Base-by-base conservation (phyloP, 2,888 invertebrate species). In the Osedax frankpressi region DNA sequence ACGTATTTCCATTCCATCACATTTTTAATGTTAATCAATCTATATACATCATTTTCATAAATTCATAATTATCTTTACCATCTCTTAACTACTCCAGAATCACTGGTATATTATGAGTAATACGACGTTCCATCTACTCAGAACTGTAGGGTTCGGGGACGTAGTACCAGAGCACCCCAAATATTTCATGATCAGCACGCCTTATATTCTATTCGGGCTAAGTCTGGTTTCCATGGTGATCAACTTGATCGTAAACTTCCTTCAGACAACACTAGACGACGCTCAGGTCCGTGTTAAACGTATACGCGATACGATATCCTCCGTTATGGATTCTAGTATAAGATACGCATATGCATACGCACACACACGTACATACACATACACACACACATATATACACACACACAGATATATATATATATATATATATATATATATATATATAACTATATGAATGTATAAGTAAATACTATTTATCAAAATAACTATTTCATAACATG, bases 141-240 rank as follows among this genome's bases (percentile, higher is more conserved):
- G 93, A 0, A 97, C 96, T 0, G 94, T 97, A 74, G 96, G 96
- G n/a, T 92, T 95, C 79, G 94, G 94, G 1, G 94, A 95, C 85
- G 88, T 90, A 76, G 91, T 94, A 0, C 94, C 94, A 0, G 86
- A 88, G 83, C 91, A 93, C 85, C 93, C 94, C 0, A 88, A 89
- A 84, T 90, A 89, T 80, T 92, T 96, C 89, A 91, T 96, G 87
- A 88, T 91, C 73, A 92, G 93, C 59, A 94, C 94, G 80, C 88
- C 94, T 69, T 95, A 97, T 82, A 87, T 97, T 74, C 90, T 96
- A 27, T 92, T 97, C 80, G 97, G 97, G 3, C 87, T 97, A 75
- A 93, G 96, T 0, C 87, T 97, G 26, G 95, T 95, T 71, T 93
- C 95, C 78, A 95, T 96, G 94, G 93, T 93, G 84, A 92, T 97